These are phyloP conservation scores for Brachionus asplanchnoidis DNA, from an alignment of 1,140 invertebrate species.

Conservation along the genomic window DNA sequence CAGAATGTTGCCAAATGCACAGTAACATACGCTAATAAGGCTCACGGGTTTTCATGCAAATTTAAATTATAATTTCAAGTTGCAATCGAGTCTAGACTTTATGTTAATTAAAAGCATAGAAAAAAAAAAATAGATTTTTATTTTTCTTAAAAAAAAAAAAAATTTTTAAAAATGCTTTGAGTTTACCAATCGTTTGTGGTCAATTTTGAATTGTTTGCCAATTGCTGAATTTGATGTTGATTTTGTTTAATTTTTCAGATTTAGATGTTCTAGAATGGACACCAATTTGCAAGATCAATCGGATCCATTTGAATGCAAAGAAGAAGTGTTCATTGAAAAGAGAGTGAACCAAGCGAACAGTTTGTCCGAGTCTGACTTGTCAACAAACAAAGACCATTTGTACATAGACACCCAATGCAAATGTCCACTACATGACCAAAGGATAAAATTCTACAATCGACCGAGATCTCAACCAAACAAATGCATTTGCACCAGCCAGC, in stretches of 20 bases:
- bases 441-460: constrained; percentile 10
- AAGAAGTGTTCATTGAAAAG: too few species aligned
- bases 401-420: background rate
- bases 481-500: constrained; percentile 8
- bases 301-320: background rate
- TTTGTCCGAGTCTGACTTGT: background rate
- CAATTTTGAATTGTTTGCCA: background rate
- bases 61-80: constrained; percentile 11
- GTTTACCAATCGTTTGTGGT: background rate
- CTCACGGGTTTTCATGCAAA: background rate
- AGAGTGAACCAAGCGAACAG: too few species aligned
- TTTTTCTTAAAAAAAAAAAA: background rate
- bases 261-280: background rate
- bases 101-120: background rate
- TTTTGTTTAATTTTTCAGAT: background rate
- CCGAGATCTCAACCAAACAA: background rate
- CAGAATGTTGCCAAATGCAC: background rate
- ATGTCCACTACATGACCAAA: background rate
- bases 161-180: background rate
- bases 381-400: background rate
- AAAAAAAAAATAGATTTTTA: background rate
- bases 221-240: too few species aligned
- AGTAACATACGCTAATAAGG: background rate
- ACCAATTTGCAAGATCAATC: background rate
- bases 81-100: constrained; percentile 9